Evolutionary conservation across 2,888 invertebrate genomes (phyloP), one percentile per base, ranked within the genome.

Genomic region (Pimpla rufipes): DNA sequence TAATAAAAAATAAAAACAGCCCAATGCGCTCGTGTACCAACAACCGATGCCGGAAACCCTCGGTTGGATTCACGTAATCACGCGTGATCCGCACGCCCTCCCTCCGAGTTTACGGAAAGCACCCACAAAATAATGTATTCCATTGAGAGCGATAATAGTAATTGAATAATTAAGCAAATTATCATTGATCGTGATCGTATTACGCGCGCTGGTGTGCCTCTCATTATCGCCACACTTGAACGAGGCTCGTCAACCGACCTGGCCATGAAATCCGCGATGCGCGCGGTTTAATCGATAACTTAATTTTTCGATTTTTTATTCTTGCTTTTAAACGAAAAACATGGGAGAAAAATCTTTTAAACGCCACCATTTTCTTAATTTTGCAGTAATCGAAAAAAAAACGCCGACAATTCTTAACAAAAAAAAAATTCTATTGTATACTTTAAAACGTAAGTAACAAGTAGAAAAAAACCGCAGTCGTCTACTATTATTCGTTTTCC

Each of bases 121-220:
- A 18, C 13, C 29, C 29, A 29, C 11, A 0, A 57, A 59, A 71
- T 73, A 59, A 73, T 59, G 29, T 73, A 73, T 73, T 45, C 59
- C 29, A 59, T 55, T 13, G 16, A 29, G 16, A 18, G 16, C 68
- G 68, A 52, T 50, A 57, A 52, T 59, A 71, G 57, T 23, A 23
- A 57, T 57, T 45, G 71, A 57, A 59, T 71, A 71, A 55, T 11
- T 29, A 21, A 71, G 21, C 21, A 29, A 42, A 71, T 23, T 42
- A 47, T 62, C 45, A 18, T 59, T 18, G 45, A 73, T 73, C 29
- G 16, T 42, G 42, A 42, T 73, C 45, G 40, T n/a, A 45, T 45
- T 16, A 66, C 66, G 42, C 13, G 11, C 21, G 5, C 5, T n/a
- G n/a, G 21, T 23, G n/a, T 21, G 11, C 45, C 7, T 66, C 11